Evolutionary conservation across 2,888 invertebrate species (phyloP).

Genomic region (Sussaba pulchella): DNA sequence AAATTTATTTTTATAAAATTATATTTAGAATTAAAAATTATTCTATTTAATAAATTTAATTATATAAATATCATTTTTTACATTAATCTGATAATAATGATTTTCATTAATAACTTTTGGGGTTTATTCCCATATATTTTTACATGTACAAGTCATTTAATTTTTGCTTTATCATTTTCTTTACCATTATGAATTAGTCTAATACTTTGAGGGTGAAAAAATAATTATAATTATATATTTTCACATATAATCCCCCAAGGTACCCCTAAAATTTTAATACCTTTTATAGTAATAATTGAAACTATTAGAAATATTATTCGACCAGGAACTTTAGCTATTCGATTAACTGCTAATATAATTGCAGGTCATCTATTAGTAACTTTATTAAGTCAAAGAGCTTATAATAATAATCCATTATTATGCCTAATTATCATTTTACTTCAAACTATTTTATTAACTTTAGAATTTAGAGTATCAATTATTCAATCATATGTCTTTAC

Average conservation of each 20-base stretch:
- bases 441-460: conserved; percentile 86
- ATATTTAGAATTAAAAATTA: conserved; percentile 87
- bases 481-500: conserved; percentile 90
- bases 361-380: conserved; percentile 90
- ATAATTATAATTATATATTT: conserved; percentile 88
- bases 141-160: conserved; percentile 88
- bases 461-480: conserved; percentile 87
- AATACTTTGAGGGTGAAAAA: too few relatives aligned
- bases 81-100: conserved; percentile 86
- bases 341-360: conserved; percentile 92
- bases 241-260: conserved; percentile 89
- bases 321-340: conserved; percentile 89
- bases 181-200: conserved; percentile 88
- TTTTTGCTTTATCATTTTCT: conserved; percentile 86
- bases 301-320: conserved; percentile 90
- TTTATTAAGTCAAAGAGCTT: conserved; percentile 85
- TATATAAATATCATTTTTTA: conserved; percentile 85
- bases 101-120: conserved; percentile 89
- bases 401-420: conserved; percentile 78
- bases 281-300: conserved; percentile 92
- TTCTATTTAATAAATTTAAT: conserved; percentile 83
- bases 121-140: conserved; percentile 90
- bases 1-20: conserved; percentile 71
- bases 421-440: conserved; percentile 77
- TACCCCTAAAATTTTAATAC: conserved; percentile 88